Conservation (phyloP, 1,140 invertebrate genomes). For the Sycophila sp. region DNA sequence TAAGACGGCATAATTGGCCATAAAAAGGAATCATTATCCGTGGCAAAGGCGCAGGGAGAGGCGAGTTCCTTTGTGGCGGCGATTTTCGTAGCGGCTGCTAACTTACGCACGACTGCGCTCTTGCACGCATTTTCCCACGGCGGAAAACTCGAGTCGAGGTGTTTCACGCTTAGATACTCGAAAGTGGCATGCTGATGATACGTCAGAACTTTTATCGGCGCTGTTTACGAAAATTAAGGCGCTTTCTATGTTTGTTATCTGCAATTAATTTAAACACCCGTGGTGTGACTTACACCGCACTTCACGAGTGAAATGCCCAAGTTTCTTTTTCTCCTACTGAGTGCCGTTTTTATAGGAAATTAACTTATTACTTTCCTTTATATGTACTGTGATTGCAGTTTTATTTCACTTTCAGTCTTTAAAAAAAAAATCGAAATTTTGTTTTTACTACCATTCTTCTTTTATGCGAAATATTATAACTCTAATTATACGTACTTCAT, state of each 20-base stretch:
- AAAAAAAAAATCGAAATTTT: too few species aligned
- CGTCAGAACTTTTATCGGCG: background rate
- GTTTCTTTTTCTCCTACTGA: background rate
- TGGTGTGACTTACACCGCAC: too few species aligned
- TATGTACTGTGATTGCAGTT: too few species aligned
- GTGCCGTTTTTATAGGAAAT: background rate
- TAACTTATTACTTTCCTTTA: too few species aligned
- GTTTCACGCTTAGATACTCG: conserved; percentile 4
- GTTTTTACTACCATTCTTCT: too few species aligned
- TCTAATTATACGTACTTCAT: too few species aligned
- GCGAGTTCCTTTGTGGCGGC: background rate
- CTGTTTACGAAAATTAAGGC: conserved; percentile 6
- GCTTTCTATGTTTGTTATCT: background rate
- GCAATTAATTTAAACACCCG: background rate
- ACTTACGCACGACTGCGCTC: too few species aligned
- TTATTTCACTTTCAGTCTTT: too few species aligned
- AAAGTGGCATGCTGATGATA: conserved; percentile 1
- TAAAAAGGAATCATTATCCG: background rate
- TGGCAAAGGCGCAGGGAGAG: background rate
- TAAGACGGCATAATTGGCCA: conserved; percentile 1
- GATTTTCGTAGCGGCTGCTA: too few species aligned
- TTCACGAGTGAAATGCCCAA: background rate
- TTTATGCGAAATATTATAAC: too few species aligned
- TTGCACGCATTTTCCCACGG: conserved; percentile 17
- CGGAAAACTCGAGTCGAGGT: background rate